Conservation (phyloP, 2,797 vertebrate genomes). For the Phoxinus dragarum region DNA sequence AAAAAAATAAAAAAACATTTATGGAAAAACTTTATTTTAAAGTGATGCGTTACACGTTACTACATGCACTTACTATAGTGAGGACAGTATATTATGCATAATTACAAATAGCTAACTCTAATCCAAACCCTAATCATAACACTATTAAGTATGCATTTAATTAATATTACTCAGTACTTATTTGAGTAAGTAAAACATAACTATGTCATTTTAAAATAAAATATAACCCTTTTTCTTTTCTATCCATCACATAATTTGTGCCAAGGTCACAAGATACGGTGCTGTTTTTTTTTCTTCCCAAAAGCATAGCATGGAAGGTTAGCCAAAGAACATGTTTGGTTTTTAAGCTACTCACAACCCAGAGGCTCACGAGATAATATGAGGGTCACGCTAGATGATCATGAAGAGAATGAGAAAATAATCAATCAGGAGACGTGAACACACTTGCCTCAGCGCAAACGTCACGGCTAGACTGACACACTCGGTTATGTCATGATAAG, state of each 20-base stretch:
- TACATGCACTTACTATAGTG: too few relatives aligned
- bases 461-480: conserved; percentile 32
- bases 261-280: not conserved
- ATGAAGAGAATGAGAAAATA: conserved; percentile 21
- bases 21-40: too few relatives aligned
- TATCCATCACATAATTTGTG: not conserved
- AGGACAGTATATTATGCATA: too few relatives aligned
- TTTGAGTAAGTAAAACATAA: too few relatives aligned
- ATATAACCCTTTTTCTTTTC: too few relatives aligned
- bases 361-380: not conserved
- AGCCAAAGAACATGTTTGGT: not conserved
- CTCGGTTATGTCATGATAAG: conserved; percentile 25
- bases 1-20: too few relatives aligned
- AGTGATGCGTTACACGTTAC: too few relatives aligned
- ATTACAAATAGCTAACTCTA: too few relatives aligned
- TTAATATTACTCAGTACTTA: too few relatives aligned
- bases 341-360: not conserved
- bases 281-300: not conserved
- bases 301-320: not conserved
- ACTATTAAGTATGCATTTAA: too few relatives aligned
- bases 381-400: not conserved
- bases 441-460: not conserved
- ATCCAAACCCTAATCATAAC: too few relatives aligned
- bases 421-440: not conserved
- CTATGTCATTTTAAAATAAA: too few relatives aligned